Evolutionary conservation across 2,113 vertebrate species (phyloP).

Genomic region (Melanotaenia duboulayi): DNA sequence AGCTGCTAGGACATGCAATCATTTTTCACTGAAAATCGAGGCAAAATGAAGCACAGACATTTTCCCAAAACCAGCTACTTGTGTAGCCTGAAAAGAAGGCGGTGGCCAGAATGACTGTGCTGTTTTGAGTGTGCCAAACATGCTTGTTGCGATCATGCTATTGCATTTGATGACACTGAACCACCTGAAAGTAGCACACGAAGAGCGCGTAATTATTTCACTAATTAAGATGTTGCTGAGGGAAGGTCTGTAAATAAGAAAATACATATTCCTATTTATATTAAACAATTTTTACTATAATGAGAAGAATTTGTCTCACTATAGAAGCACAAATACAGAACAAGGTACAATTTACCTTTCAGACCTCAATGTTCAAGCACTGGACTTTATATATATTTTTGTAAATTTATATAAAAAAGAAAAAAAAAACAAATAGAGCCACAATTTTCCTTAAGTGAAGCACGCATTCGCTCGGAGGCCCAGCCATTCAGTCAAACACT

Average conservation of each 20-base stretch:
- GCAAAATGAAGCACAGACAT: slow-evolving; percentile 19
- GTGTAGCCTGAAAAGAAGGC: slow-evolving; percentile 30
- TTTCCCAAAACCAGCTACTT: slow-evolving; percentile 16
- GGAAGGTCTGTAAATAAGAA: slow-evolving; percentile 34
- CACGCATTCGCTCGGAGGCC: slow-evolving; percentile 42
- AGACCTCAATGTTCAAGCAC: slow-evolving; percentile 29
- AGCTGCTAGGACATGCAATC: slow-evolving; percentile 54
- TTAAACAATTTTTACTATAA: slow-evolving; percentile 11
- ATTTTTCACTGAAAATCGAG: slow-evolving; percentile 26
- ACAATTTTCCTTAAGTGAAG: slow-evolving; percentile 37
- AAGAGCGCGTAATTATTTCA: slow-evolving; percentile 12
- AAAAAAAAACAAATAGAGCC: slow-evolving; percentile 14
- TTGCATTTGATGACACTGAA: slow-evolving; percentile 44
- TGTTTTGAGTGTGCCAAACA: slow-evolving; percentile 48
- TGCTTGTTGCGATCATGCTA: slow-evolving; percentile 57
- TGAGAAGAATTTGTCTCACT: slow-evolving; percentile 41
- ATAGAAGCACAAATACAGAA: slow-evolving; percentile 48
- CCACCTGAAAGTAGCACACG: slow-evolving; percentile 35
- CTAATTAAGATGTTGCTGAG: slow-evolving; percentile 19
- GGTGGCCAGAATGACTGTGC: slow-evolving; percentile 35
- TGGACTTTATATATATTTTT: slow-evolving; percentile 5
- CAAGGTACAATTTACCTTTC: slow-evolving; percentile 42
- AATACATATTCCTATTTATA: slow-evolving; percentile 35
- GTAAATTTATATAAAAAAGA: slow-evolving; percentile 8
- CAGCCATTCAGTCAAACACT: slow-evolving; percentile 37